These are phyloP conservation scores for Goniozus legneri DNA, from an alignment of 1,140 invertebrate genomes.

Conservation along the genomic window DNA sequence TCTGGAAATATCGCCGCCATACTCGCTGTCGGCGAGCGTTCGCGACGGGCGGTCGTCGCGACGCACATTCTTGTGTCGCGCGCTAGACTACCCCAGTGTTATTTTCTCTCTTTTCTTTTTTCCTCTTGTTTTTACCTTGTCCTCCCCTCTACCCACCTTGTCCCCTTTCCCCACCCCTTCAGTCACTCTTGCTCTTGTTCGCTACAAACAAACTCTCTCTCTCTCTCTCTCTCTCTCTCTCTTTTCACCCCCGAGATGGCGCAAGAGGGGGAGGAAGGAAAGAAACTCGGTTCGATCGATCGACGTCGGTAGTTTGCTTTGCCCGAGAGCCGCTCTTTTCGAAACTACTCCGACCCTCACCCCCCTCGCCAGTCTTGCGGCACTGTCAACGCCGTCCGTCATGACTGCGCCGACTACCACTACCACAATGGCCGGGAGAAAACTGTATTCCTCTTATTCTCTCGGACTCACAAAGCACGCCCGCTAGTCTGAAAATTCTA, in stretches of 20 bases:
- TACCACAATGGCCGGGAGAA: too few species aligned
- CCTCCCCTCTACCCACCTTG: background rate
- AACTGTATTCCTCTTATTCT: too few species aligned
- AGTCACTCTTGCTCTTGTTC: constrained; percentile 6
- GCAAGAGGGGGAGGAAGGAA: background rate
- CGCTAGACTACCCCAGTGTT: background rate
- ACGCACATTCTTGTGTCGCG: constrained; percentile 20
- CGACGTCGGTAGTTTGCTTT: background rate
- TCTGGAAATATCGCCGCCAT: constrained; percentile 29
- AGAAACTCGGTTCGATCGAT: background rate
- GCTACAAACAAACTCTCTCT: too few species aligned
- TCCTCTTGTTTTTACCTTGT: constrained; percentile 3
- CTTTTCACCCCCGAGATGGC: too few species aligned
- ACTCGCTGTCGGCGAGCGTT: constrained; percentile 16
- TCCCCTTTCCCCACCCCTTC: background rate
- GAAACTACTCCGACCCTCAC: background rate
- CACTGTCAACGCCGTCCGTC: too few species aligned
- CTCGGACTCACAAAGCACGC: too few species aligned
- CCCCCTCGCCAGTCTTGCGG: too few species aligned
- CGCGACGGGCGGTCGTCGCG: constrained; percentile 26
- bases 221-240: too few species aligned
- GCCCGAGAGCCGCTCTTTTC: background rate
- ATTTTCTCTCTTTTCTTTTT: background rate
- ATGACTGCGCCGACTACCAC: too few species aligned
- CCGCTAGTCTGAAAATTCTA: too few species aligned